phyloP scores from a whole-genome alignment of 2,113 vertebrate genomes.

The Orientallactaga bullata region DNA sequence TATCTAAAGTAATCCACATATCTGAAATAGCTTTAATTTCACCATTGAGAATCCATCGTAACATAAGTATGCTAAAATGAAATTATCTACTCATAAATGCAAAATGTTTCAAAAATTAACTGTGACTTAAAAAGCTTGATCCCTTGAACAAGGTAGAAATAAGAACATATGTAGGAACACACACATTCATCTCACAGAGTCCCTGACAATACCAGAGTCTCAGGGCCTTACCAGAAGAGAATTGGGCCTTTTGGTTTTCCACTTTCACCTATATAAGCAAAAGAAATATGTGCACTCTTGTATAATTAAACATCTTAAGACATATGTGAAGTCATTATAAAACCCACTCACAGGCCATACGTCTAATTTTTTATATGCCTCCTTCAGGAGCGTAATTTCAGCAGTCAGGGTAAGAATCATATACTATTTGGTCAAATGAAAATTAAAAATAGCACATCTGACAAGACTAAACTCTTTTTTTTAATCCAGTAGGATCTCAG shows the following conservation, averaged over 20 bases:
- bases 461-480: background rate
- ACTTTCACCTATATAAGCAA: background rate
- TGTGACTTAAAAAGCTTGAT: background rate
- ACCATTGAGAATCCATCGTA: background rate
- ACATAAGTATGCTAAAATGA: background rate
- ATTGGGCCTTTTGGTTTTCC: background rate
- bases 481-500: background rate
- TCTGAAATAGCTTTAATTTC: background rate
- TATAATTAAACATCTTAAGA: background rate
- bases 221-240: background rate
- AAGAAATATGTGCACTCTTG: background rate
- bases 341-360: background rate
- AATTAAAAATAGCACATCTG: background rate
- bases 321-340: background rate
- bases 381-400: background rate
- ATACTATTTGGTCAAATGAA: background rate
- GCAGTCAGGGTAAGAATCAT: background rate
- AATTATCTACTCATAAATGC: background rate
- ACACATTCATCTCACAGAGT: background rate
- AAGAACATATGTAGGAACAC: rapidly evolving
- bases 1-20: background rate
- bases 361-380: background rate
- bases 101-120: background rate
- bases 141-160: background rate
- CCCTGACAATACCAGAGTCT: background rate